Evolutionary conservation across 1,140 invertebrate genomes (phyloP), one percentile per base, ranked within the genome.

Genomic region (Drosophila nigrodunni): DNA sequence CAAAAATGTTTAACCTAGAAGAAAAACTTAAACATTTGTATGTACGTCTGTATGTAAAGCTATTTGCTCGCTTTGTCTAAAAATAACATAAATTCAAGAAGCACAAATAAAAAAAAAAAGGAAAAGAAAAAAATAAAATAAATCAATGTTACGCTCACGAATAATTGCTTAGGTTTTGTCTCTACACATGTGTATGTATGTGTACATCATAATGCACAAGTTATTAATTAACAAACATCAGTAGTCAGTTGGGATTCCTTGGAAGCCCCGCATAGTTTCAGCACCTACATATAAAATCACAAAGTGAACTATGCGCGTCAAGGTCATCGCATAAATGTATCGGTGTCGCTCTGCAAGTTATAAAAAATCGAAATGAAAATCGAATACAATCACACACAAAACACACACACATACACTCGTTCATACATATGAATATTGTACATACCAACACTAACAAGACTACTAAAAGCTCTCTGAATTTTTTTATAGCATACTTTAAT

Each of bases 401-500:
- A n/a, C n/a, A n/a, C n/a, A n/a, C n/a, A n/a, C n/a, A n/a, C 60
- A 49, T 35, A 65, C 21, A 21, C 47, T 10, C 49, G 21, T 41
- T 5, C 6, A 30, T 30, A 30, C 25, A 30, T 30, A 30, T 30
- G 18, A 21, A 21, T 21, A 21, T 21, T 21, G 3, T 30, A 30
- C 7, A 52, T 55, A 46, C 49, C 21, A 13, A 30, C 13, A 69
- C 13, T 52, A 52, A 11, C 11, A 9, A 50, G 13, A 49, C 11
- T 50, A 25, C 10, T 2, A 21, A 30, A 50, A 50, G 49, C 49
- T 57, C 37, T 58, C 13, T 7, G 44, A 39, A 59, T 50, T 59
- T 67, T 67, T 66, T 67, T 73, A 73, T 73, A 73, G 70, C 70
- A 73, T 73, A 73, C 70, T 73, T 67, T 59, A 73, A 73, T 67